These are phyloP conservation scores for Halocynthia roretzi DNA, from an alignment of 23 tunicate species.

Conservation along the genomic window DNA sequence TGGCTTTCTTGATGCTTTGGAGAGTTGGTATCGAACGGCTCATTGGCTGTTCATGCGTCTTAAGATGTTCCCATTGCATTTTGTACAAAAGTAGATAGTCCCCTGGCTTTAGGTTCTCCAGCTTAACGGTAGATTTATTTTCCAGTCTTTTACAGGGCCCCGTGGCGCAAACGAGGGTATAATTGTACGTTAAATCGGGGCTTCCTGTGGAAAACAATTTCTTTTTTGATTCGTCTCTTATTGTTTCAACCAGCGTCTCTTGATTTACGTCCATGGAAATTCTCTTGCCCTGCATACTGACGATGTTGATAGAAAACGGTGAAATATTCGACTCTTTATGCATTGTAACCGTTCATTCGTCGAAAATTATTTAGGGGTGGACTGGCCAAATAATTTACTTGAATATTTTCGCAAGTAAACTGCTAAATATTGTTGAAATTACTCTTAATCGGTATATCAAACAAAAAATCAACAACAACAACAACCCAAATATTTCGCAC, in stretches of 20 bases:
- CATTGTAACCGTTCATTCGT: neutral
- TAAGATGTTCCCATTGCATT: constrained; percentile 25
- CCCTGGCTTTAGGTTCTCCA: constrained; percentile 41
- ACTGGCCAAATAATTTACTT: too few species aligned
- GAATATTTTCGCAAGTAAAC: too few species aligned
- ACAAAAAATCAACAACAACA: too few species aligned
- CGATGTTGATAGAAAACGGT: neutral
- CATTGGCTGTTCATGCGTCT: constrained; percentile 38
- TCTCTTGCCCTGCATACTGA: constrained; percentile 26
- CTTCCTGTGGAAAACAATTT: constrained; percentile 36
- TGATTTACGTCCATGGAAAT: constrained; percentile 8
- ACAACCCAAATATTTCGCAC: too few species aligned
- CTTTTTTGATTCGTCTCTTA: constrained; percentile 61
- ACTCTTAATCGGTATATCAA: too few species aligned
- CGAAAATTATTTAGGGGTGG: too few species aligned
- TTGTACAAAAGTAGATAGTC: constrained; percentile 44
- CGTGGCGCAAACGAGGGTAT: constrained; percentile 33
- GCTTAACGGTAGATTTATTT: constrained; percentile 55
- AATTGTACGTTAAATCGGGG: constrained; percentile 18
- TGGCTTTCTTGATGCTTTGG: constrained; percentile 52
- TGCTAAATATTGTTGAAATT: too few species aligned
- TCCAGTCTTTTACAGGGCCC: constrained; percentile 27
- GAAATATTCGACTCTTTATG: constrained; percentile 20
- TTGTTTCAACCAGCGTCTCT: constrained; percentile 54
- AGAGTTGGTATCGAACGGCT: constrained; percentile 43